Conservation (phyloP, 2,113 vertebrate genomes). For the Leiothrix lutea region DNA sequence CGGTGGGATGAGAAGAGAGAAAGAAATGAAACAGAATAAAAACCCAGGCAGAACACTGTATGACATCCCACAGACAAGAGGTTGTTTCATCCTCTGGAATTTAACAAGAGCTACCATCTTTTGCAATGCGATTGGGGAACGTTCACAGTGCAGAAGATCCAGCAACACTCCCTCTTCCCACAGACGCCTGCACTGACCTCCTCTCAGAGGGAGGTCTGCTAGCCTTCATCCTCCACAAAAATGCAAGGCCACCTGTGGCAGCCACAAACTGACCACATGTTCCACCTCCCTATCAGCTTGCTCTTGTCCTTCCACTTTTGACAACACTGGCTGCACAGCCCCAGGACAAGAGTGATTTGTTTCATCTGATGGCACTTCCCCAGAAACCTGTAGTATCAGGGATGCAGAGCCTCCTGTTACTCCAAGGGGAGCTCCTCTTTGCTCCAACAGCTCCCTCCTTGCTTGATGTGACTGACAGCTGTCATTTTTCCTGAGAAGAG, state of each 20-base stretch:
- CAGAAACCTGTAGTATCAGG: neutral
- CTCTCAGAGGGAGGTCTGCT: neutral
- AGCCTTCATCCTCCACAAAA: neutral
- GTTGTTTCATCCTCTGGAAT: neutral
- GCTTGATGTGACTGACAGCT: neutral
- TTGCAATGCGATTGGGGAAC: neutral
- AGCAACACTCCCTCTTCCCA: neutral
- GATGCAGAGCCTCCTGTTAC: fast-evolving
- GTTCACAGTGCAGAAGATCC: neutral
- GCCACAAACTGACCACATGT: neutral
- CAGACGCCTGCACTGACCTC: neutral
- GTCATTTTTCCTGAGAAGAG: neutral
- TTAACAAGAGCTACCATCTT: neutral
- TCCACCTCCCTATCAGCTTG: neutral
- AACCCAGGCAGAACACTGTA: neutral
- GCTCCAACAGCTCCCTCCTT: neutral
- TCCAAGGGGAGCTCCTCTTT: neutral
- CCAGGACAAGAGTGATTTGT: neutral
- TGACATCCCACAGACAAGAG: neutral
- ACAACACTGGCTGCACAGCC: neutral
- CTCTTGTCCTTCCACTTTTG: neutral
- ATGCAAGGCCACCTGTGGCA: neutral
- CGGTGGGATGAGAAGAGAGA: neutral
- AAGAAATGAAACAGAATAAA: neutral
- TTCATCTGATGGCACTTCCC: neutral